phyloP scores from a whole-genome alignment of 2,888 invertebrate species.

The Campoplex capitator region DNA sequence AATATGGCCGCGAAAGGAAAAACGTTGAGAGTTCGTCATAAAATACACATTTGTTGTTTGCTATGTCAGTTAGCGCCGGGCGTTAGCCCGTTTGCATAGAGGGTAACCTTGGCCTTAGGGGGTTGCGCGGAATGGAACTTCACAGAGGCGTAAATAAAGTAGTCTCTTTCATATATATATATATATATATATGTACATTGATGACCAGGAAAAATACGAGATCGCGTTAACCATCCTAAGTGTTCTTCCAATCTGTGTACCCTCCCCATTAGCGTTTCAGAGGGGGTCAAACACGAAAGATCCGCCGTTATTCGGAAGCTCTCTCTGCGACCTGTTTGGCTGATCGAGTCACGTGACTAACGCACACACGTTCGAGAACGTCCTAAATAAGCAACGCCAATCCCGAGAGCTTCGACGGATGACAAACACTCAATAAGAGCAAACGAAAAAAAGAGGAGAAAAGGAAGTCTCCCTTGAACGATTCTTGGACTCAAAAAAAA shows the following conservation, averaged over 20 bases:
- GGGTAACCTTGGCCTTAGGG: conserved; percentile 55
- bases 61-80: conserved; percentile 76
- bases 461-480: neutral
- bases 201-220: conserved; percentile 18
- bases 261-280: conserved; percentile 75
- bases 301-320: conserved; percentile 62
- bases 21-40: conserved; percentile 34
- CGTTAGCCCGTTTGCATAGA: conserved; percentile 75
- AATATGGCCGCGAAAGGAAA: conserved; percentile 20
- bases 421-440: conserved; percentile 41
- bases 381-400: conserved; percentile 74
- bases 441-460: conserved; percentile 34
- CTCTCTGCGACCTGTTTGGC: conserved; percentile 36
- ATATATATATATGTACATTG: neutral
- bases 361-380: conserved; percentile 43
- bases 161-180: conserved; percentile 69
- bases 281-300: conserved; percentile 65
- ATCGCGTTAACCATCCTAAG: conserved; percentile 77
- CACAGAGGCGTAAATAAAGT: conserved; percentile 78
- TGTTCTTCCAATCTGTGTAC: conserved; percentile 79
- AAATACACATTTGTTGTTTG: conserved; percentile 73
- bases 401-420: conserved; percentile 55
- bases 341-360: conserved; percentile 33
- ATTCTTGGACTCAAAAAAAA: too few species aligned
- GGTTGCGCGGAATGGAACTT: conserved; percentile 32